Conservation (phyloP, 2,113 vertebrate genomes). For the Cranoglanis bouderius region DNA sequence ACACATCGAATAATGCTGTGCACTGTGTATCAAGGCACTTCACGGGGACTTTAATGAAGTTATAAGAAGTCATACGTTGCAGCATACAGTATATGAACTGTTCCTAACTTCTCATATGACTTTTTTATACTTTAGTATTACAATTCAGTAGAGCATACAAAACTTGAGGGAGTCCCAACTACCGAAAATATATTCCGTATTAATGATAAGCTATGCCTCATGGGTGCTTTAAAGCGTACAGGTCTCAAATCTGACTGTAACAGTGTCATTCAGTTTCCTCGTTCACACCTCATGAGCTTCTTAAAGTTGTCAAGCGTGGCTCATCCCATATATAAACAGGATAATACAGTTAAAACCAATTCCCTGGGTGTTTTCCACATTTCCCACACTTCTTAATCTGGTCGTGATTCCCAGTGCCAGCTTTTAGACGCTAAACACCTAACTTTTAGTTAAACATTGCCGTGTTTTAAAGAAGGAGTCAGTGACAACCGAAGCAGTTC, state of each 20-base stretch:
- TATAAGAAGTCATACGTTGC: no score
- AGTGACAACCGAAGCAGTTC: no score
- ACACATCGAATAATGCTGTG: no score
- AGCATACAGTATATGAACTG: neutral
- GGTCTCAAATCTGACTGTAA: neutral
- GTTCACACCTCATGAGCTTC: neutral
- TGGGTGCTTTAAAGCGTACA: neutral
- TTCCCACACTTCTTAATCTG: neutral
- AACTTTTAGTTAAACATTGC: neutral
- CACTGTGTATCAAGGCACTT: no score
- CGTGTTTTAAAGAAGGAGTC: no score
- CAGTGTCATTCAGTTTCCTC: neutral
- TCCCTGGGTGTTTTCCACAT: neutral
- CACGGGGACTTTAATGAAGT: no score
- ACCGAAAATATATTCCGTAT: neutral
- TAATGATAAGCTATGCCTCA: neutral
- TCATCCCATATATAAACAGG: neutral
- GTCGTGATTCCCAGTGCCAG: neutral
- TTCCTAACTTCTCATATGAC: neutral
- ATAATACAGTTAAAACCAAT: constrained; percentile 12
- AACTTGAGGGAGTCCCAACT: neutral
- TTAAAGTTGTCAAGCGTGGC: neutral
- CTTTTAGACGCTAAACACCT: neutral
- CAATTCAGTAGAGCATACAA: neutral
- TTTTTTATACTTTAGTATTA: neutral